Conservation (phyloP, 1,140 invertebrate genomes). For the Cherax destructor region DNA sequence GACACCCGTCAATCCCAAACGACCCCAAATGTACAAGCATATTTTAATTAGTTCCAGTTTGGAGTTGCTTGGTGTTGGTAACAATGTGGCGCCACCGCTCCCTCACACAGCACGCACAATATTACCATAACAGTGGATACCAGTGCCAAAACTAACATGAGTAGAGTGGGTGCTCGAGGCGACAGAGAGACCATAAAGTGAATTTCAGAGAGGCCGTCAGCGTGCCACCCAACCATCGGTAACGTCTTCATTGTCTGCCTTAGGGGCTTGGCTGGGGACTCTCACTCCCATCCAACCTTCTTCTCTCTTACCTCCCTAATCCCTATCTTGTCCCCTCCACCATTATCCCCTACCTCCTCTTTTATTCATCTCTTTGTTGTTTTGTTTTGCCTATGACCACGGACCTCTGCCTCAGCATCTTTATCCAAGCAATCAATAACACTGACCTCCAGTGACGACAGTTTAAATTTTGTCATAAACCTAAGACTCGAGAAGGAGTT, state of each 20-base stretch:
- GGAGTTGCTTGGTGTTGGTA: no score
- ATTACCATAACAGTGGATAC: no score
- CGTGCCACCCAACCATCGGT: neutral
- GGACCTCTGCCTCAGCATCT: neutral
- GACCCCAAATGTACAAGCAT: no score
- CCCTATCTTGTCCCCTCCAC: neutral
- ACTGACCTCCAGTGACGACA: neutral
- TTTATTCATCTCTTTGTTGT: no score
- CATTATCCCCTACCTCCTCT: neutral
- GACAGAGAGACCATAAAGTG: neutral
- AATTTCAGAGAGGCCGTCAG: neutral
- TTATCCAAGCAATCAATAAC: neutral
- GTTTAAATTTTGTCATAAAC: neutral
- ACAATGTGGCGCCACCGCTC: no score
- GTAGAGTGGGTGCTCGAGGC: neutral
- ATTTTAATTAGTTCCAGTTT: no score
- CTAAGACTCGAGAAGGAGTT: neutral
- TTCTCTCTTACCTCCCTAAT: neutral
- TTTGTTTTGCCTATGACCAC: neutral
- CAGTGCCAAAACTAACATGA: no score
- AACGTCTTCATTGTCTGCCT: constrained; percentile 10
- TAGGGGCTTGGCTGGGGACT: neutral
- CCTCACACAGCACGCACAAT: no score
- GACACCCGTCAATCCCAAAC: no score
- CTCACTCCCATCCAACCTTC: neutral